These are phyloP conservation scores for Valencia hispanica DNA, from an alignment of 2,797 vertebrate genomes.

Conservation along the genomic window DNA sequence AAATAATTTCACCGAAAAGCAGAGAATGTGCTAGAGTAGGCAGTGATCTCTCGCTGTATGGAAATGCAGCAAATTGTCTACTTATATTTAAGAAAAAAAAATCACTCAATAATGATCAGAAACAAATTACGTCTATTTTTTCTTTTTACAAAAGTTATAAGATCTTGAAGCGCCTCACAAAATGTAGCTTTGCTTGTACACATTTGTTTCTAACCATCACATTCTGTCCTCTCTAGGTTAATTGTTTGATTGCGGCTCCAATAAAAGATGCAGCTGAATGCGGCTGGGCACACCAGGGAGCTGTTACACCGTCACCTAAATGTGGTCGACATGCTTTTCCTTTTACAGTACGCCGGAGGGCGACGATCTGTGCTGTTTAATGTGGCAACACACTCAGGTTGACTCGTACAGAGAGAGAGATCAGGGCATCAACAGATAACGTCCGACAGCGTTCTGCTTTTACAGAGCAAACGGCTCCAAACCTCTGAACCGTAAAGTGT, in stretches of 20 bases:
- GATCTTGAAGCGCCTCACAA: too few species aligned
- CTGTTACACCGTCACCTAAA: constrained; percentile 18
- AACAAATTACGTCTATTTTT: neutral
- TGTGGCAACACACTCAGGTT: constrained; percentile 2
- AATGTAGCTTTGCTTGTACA: neutral
- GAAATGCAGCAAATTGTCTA: too few species aligned
- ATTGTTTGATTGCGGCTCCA: too few species aligned
- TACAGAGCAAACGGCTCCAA: constrained; percentile 8
- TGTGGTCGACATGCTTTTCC: constrained; percentile 19
- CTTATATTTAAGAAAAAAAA: neutral
- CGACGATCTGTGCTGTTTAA: constrained; percentile 26
- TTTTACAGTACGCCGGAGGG: constrained; percentile 20
- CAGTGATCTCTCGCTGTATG: too few species aligned
- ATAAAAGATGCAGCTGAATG: constrained; percentile 39
- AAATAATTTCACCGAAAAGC: neutral
- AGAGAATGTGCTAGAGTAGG: neutral
- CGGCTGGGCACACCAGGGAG: too few species aligned
- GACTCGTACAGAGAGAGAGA: constrained; percentile 14
- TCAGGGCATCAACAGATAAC: constrained; percentile 46
- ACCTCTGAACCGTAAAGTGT: constrained; percentile 36
- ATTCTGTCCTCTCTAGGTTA: neutral
- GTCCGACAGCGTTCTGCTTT: constrained; percentile 44
- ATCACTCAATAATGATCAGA: neutral
- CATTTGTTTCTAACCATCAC: neutral
- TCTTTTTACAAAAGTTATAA: neutral